Base-by-base conservation (phyloP, 2,888 invertebrate genomes). In the Xanthorhoe designata region DNA sequence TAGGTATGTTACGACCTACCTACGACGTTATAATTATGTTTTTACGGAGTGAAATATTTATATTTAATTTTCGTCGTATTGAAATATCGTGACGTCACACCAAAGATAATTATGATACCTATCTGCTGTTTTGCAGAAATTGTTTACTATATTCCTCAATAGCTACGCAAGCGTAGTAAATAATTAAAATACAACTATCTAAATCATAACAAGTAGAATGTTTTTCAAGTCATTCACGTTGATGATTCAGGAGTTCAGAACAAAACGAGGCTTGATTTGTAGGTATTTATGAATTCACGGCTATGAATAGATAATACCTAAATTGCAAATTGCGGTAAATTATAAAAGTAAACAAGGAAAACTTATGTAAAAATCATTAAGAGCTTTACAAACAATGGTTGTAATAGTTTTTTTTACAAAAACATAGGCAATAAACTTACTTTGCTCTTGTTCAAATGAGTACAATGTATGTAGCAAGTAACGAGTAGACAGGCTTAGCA, bases 201-300 rank as follows among this genome's bases (percentile, higher is more conserved):
- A 42, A 42, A 3, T 42, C 38, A 13, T 47, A n/a, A 0, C n/a
- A 24, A 5, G 8, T 17, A 17, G 5, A 17, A 47, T 15, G 0
- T 17, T 47, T 15, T 7, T 47, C 15, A 7, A 47, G 15, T 17
- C 17, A 47, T 7, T 47, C 13, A 47, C 17, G 6, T 47, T 15
- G 47, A 47, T 47, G 47, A 47, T 47, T 47, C 47, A 47, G 17
- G 17, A 7, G 17, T 47, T 47, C 47, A 47, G 17, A 47, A 7
- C 47, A 47, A 15, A 47, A 7, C n/a, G 1, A 15, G 45, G 2
- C 7, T 42, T 42, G n/a, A 42, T 42, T 32, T 32, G 32, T 32
- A 32, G 32, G 32, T 32, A 42, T 42, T 8, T 13, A 38, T 38
- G 38, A 42, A 13, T 47, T 47, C 47, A 17, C 47, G 47, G 47